These are phyloP conservation scores for Argyrosomus regius DNA, from an alignment of 2,797 vertebrate species.

Conservation along the genomic window DNA sequence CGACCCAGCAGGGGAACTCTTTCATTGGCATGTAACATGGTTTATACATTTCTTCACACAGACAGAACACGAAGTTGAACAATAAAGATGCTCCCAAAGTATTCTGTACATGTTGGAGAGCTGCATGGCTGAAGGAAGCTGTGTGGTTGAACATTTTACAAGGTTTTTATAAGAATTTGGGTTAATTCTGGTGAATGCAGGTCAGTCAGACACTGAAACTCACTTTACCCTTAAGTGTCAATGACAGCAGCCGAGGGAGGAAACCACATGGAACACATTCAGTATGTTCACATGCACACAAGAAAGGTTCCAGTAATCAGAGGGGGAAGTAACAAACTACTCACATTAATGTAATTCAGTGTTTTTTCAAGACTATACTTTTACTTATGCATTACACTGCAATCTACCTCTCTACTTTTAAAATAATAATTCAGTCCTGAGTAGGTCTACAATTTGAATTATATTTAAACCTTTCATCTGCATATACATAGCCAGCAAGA, in stretches of 20 bases:
- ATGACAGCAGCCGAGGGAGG: background rate
- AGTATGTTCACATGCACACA: too few species aligned
- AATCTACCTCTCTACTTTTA: too few species aligned
- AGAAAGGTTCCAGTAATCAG: too few species aligned
- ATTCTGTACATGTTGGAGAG: background rate
- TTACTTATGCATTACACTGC: too few species aligned
- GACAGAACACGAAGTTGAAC: background rate
- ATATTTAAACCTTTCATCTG: too few species aligned
- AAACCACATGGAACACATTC: background rate
- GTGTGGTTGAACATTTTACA: background rate
- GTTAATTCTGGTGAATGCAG: background rate
- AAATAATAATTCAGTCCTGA: too few species aligned
- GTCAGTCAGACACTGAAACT: background rate
- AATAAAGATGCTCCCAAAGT: background rate
- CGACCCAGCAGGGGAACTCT: slow-evolving; percentile 38
- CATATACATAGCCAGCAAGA: too few species aligned
- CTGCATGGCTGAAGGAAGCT: background rate
- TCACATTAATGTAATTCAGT: too few species aligned
- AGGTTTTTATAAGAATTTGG: background rate
- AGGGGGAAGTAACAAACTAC: too few species aligned
- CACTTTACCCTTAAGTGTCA: background rate
- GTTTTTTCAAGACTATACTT: too few species aligned
- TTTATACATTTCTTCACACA: slow-evolving; percentile 45
- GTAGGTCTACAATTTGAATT: too few species aligned
- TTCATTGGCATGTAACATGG: slow-evolving; percentile 17